Base-by-base conservation (phyloP, 2,797 vertebrate genomes). In the Thripadectes ignobilis region DNA sequence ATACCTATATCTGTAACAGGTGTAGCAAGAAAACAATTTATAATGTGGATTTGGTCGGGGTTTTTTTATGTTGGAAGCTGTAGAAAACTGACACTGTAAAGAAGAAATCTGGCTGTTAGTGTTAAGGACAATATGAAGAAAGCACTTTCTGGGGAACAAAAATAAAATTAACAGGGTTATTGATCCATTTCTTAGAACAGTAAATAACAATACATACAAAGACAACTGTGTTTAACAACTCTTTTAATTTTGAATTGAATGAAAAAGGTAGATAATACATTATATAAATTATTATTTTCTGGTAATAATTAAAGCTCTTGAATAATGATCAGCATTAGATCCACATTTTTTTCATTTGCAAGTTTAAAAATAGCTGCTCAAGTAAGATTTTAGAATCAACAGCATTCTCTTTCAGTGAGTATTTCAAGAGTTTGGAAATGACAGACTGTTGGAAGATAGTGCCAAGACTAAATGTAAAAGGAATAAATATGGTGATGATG, bases 401-500 rank as follows among this genome's bases (percentile, higher is more conserved):
- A 16, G 0, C 2, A 17, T 63, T 85, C 13, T 41, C n/a, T 83
- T 85, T 62, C n/a, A 54, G 17, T 68, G 36, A 45, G 12, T 69
- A 79, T 76, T 85, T 92, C 17, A 91, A 55, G 49, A 57, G 22
- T 85, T 63, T 36, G 14, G n/a, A 89, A 89, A 55, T 8, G 10
- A 14, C 9, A 51, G 46, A 63, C 8, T 38, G 9, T 14, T 43
- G 71, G 72, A 87, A 49, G 32, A 21, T 13, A 27, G 21, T 36
- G 29, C 19, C 1, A 2, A 78, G 16, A 51, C 15, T 71, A 16
- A 59, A 61, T 0, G 0, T n/a, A 51, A 59, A 58, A 85, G 5
- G 17, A 79, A 76, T 54, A 79, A 75, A 72, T 87, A 65, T 20
- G 39, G 39, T 39, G 43, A 2, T 39, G 43, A 45, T 66, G 9